phyloP scores from a whole-genome alignment of 1,140 invertebrate genomes.

The Brachionus koreanus region DNA sequence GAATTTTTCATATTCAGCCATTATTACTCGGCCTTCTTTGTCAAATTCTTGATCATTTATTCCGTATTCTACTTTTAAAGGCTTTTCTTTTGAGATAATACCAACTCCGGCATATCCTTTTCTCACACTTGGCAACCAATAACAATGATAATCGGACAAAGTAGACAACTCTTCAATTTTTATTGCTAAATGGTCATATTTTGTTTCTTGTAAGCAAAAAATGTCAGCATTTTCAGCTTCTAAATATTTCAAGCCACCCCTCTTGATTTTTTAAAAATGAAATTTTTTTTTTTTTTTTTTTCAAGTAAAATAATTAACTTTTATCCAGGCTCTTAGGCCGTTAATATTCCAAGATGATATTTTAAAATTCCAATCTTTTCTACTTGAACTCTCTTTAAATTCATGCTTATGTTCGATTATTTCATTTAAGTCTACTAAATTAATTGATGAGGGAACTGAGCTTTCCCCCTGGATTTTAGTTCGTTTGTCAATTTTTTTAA shows the following conservation, averaged over 20 bases:
- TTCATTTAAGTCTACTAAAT: not conserved
- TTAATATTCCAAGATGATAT: conserved; percentile 89
- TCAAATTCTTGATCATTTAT: conserved; percentile 66
- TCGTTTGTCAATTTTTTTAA: not conserved
- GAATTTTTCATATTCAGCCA: conserved; percentile 87
- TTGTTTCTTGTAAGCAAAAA: conserved; percentile 87
- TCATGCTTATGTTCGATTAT: not conserved
- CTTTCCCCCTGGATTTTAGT: not conserved
- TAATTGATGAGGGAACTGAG: not conserved
- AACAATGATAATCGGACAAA: not conserved
- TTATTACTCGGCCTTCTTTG: conserved; percentile 84
- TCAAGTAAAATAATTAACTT: conserved; percentile 43
- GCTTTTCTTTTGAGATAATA: conserved; percentile 76
- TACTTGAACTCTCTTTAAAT: not conserved
- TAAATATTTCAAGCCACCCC: conserved; percentile 72
- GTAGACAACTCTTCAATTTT: conserved; percentile 74
- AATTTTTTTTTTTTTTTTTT: not conserved
- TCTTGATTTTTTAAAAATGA: conserved; percentile 59
- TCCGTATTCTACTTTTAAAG: conserved; percentile 76
- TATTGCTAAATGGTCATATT: conserved; percentile 68
- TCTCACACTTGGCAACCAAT: conserved; percentile 64
- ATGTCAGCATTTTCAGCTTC: conserved; percentile 81
- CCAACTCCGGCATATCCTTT: conserved; percentile 89
- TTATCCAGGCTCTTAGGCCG: conserved; percentile 78
- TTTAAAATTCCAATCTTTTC: conserved; percentile 38